phyloP scores from a whole-genome alignment of 2,797 vertebrate genomes.

The Calcarius lapponicus region DNA sequence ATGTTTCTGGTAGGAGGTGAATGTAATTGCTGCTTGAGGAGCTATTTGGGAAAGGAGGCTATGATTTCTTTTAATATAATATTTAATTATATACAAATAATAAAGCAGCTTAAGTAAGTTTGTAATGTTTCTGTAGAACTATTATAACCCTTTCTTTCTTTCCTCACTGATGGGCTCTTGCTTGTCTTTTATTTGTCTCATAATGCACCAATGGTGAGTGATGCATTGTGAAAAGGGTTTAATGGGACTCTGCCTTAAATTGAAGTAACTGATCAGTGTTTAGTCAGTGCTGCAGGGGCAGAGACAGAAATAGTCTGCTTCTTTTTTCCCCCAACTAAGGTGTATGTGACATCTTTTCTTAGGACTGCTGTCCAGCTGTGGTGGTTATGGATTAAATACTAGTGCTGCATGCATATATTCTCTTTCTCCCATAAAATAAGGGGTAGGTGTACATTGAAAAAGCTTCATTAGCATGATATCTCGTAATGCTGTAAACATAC shows the following conservation, averaged over 20 bases:
- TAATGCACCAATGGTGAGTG: neutral
- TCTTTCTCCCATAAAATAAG: neutral
- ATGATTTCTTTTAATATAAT: slow-evolving; percentile 42
- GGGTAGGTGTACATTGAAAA: neutral
- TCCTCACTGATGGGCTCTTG: neutral
- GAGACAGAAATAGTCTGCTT: neutral
- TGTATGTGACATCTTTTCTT: neutral
- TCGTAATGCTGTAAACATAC: neutral
- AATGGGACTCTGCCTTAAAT: neutral
- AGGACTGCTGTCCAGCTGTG: neutral
- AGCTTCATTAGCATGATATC: neutral
- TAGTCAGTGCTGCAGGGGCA: neutral
- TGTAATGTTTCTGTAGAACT: neutral
- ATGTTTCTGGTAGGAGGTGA: slow-evolving; percentile 33
- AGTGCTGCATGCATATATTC: neutral
- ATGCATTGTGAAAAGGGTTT: neutral
- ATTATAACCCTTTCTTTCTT: neutral
- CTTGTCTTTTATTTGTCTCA: neutral
- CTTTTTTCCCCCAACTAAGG: neutral
- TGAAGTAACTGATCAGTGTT: neutral
- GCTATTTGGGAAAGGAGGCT: neutral
- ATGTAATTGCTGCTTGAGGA: slow-evolving; percentile 30
- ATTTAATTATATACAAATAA: slow-evolving; percentile 47
- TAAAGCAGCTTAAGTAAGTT: slow-evolving; percentile 16
- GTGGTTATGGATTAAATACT: neutral